These are phyloP conservation scores for Steatornis caripensis DNA, from an alignment of 2,113 vertebrate genomes.

Conservation along the genomic window DNA sequence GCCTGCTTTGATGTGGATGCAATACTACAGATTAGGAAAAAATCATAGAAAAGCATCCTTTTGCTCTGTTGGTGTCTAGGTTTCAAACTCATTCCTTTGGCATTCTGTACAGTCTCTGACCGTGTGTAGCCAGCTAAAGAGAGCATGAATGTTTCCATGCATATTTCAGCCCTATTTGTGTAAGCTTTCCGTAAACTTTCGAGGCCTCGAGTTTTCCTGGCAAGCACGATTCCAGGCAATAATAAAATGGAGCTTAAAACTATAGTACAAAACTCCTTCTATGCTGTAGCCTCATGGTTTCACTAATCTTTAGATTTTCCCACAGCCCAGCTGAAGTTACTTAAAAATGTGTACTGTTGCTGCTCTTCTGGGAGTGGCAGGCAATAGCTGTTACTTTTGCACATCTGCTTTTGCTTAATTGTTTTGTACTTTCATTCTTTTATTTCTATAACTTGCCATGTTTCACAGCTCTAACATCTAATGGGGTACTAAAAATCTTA, in stretches of 20 bases:
- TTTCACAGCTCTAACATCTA: slow-evolving; percentile 44
- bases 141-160: slow-evolving; percentile 28
- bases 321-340: slow-evolving; percentile 43
- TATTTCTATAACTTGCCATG: slow-evolving; percentile 34
- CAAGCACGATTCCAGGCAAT: not conserved
- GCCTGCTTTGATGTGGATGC: not conserved
- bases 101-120: not conserved
- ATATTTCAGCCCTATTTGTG: slow-evolving; percentile 50
- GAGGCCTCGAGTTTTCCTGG: slow-evolving; percentile 24
- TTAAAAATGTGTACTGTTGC: not conserved
- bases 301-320: slow-evolving; percentile 20
- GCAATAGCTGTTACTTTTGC: slow-evolving; percentile 24
- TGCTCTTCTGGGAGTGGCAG: slow-evolving; percentile 37
- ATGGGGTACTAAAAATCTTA: not conserved
- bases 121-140: not conserved
- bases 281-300: not conserved
- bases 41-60: not conserved
- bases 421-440: slow-evolving; percentile 49
- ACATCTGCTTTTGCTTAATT: slow-evolving; percentile 61
- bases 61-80: not conserved
- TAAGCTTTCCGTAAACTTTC: slow-evolving; percentile 28
- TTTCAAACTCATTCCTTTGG: slow-evolving; percentile 20
- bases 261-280: not conserved
- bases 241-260: slow-evolving; percentile 13
- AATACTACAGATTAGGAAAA: not conserved